A percentile compares a stretch with the other conserved stretches of the same genome.
Evolutionary conservation across 2,797 vertebrate species (phyloP).

Genomic region (Tenualosa thibaudeaui): DNA sequence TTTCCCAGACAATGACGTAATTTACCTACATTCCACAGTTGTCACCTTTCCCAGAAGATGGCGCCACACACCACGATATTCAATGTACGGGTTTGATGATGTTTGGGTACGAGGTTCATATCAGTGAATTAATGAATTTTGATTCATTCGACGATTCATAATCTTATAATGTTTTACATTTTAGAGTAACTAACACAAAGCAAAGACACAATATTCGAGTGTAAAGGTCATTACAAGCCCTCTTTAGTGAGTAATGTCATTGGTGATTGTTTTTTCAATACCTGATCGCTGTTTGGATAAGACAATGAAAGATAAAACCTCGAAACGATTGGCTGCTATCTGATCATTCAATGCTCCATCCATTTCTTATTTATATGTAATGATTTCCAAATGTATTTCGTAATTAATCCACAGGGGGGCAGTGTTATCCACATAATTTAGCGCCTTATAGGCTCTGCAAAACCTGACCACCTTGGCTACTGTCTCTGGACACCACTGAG

Average conservation of each 20-base stretch:
- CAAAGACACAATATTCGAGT: not conserved
- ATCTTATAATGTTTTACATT: not conserved
- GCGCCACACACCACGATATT: constrained; percentile 20
- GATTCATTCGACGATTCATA: not conserved
- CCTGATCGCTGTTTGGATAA: constrained; percentile 17
- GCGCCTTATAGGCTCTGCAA: not conserved
- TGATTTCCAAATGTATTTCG: not conserved
- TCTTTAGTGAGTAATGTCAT: not conserved
- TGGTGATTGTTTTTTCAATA: not conserved
- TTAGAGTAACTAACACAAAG: not conserved
- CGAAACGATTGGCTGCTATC: constrained; percentile 7
- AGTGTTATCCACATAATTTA: not conserved
- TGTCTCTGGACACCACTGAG: not conserved
- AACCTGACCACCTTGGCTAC: not conserved
- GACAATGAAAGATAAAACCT: constrained; percentile 17
- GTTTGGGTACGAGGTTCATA: not conserved
- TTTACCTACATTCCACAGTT: constrained; percentile 12
- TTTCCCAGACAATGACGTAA: constrained; percentile 40
- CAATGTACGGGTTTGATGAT: not conserved
- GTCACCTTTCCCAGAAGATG: constrained; percentile 34
- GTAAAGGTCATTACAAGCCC: not conserved
- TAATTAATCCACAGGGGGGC: not conserved
- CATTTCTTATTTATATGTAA: constrained; percentile 21
- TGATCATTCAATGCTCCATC: not conserved
- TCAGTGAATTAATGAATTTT: not conserved